These are phyloP conservation scores for Ormyrus labotus DNA, from an alignment of 2,888 invertebrate genomes.

Conservation along the genomic window DNA sequence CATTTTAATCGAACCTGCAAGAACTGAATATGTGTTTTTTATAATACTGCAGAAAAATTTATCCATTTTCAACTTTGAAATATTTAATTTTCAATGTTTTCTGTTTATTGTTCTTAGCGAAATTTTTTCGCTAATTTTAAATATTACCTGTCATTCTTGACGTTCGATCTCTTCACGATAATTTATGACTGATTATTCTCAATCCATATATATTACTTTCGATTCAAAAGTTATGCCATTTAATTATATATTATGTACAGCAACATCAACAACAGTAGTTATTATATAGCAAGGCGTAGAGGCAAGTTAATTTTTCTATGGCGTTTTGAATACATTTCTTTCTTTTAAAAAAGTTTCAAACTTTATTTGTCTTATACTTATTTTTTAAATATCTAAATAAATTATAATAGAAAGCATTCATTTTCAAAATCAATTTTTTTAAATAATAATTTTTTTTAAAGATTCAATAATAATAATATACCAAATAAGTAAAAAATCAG, in stretches of 20 bases:
- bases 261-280: slow-evolving; percentile 57
- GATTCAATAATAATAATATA: no score
- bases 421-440: no score
- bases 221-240: slow-evolving; percentile 52
- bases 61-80: slow-evolving; percentile 27
- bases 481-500: no score
- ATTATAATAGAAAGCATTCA: neutral
- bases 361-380: neutral
- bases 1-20: no score
- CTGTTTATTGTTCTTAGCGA: slow-evolving; percentile 37
- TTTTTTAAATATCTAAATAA: neutral
- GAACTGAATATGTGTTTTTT: neutral
- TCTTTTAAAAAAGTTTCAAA: neutral
- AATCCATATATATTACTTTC: slow-evolving; percentile 18
- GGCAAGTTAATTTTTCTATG: slow-evolving; percentile 33
- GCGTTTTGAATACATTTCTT: neutral
- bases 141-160: slow-evolving; percentile 38
- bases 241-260: slow-evolving; percentile 56
- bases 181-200: slow-evolving; percentile 13
- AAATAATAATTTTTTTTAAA: no score
- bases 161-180: slow-evolving; percentile 43
- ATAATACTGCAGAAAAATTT: slow-evolving; percentile 28
- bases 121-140: slow-evolving; percentile 30
- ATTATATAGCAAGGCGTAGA: slow-evolving; percentile 53
- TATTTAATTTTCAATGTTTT: slow-evolving; percentile 1